phyloP scores from a whole-genome alignment of 2,797 vertebrate species.

The Sebastes hubbsi region DNA sequence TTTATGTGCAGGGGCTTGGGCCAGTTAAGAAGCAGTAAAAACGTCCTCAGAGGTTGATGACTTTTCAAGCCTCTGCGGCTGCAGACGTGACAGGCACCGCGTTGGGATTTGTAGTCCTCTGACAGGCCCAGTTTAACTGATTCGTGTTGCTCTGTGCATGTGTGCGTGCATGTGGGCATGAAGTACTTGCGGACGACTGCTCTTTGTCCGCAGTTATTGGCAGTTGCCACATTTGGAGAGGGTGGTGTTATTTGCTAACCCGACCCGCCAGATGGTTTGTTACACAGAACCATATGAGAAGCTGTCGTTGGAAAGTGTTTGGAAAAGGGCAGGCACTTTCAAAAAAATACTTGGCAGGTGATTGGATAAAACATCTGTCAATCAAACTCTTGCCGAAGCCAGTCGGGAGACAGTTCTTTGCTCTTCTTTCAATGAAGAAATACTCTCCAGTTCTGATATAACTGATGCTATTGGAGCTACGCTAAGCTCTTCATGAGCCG shows the following conservation, averaged over 20 bases:
- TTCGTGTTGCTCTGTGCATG: slow-evolving; percentile 33
- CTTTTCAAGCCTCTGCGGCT: slow-evolving; percentile 75
- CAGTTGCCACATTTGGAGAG: not conserved
- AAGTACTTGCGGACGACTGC: slow-evolving; percentile 1
- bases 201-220: slow-evolving; percentile 33
- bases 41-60: slow-evolving; percentile 78
- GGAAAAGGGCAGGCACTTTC: too few relatives aligned
- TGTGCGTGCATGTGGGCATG: slow-evolving; percentile 3
- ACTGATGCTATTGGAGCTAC: not conserved
- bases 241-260: slow-evolving; percentile 12
- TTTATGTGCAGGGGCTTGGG: slow-evolving; percentile 75
- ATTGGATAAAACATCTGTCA: too few relatives aligned
- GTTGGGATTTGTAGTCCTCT: slow-evolving; percentile 67
- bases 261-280: not conserved
- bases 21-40: slow-evolving; percentile 79
- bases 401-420: too few relatives aligned
- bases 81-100: slow-evolving; percentile 60
- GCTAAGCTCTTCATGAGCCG: not conserved
- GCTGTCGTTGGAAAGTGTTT: too few relatives aligned
- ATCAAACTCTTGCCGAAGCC: too few relatives aligned
- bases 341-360: too few relatives aligned
- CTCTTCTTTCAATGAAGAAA: too few relatives aligned
- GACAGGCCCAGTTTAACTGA: slow-evolving; percentile 54
- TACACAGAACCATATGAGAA: not conserved
- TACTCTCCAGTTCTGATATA: too few relatives aligned